Percentiles rank a stretch among this genome's conserved stretches.
These are phyloP conservation scores for Zelostemma sp. DNA, from an alignment of 1,140 invertebrate species.

Conservation along the genomic window DNA sequence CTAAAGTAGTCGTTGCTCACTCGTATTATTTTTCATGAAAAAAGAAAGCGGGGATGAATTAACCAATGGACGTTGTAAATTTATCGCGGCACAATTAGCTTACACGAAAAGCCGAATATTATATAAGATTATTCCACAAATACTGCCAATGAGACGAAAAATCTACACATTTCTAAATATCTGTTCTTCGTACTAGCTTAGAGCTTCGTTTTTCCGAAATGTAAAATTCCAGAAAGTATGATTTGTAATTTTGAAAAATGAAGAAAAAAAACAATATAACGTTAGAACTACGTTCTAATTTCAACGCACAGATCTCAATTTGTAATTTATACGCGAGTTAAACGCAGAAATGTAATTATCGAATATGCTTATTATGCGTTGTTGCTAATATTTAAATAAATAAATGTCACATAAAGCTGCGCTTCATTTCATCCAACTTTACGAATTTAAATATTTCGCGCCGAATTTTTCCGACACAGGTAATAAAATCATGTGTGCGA, in stretches of 20 bases:
- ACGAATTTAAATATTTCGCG: no score
- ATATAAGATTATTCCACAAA: neutral
- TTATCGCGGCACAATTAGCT: neutral
- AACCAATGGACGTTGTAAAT: neutral
- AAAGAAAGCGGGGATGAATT: neutral
- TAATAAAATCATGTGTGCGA: no score
- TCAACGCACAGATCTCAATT: conserved; percentile 3
- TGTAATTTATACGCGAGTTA: neutral
- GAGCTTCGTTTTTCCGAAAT: no score
- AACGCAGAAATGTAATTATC: neutral
- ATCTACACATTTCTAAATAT: neutral
- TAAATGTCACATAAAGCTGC: neutral
- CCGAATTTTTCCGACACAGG: no score
- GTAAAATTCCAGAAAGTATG: no score
- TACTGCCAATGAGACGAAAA: neutral
- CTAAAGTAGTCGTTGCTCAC: neutral
- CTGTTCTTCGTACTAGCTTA: no score
- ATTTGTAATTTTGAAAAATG: no score
- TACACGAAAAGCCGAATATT: no score
- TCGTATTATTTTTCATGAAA: conserved; percentile 4
- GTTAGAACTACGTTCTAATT: neutral
- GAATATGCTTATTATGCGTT: conserved; percentile 1
- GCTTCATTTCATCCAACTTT: no score
- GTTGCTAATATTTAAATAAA: conserved; percentile 8
- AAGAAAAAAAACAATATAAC: no score